These are phyloP conservation scores for Spea multiplicata DNA, from an alignment of 2,113 vertebrate genomes.

Conservation along the genomic window DNA sequence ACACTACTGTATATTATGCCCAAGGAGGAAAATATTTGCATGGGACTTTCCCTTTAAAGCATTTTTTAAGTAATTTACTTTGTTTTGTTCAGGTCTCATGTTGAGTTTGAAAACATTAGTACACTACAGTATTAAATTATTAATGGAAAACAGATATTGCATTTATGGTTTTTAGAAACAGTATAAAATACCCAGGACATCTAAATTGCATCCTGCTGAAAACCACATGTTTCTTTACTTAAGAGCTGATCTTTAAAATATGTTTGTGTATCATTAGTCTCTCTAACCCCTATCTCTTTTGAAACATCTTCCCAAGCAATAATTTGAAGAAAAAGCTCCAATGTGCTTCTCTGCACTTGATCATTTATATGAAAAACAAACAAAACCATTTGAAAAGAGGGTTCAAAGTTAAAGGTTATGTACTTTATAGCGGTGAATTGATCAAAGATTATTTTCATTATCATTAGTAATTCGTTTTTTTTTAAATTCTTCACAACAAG, in stretches of 20 bases:
- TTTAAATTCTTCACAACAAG: neutral
- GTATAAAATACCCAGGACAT: constrained; percentile 52
- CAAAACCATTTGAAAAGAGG: constrained; percentile 24
- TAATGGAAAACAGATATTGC: constrained; percentile 43
- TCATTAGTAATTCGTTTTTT: neutral
- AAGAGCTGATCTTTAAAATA: constrained; percentile 54
- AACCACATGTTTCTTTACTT: constrained; percentile 52
- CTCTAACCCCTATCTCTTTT: constrained; percentile 51
- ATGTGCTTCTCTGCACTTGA: constrained; percentile 56
- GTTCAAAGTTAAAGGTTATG: constrained; percentile 13
- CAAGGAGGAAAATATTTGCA: no score
- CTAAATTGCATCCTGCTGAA: constrained; percentile 53
- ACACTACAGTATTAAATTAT: constrained; percentile 34
- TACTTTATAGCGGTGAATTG: constrained; percentile 5
- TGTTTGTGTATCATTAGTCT: constrained; percentile 53
- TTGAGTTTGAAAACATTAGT: constrained; percentile 41
- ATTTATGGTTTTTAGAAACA: constrained; percentile 54
- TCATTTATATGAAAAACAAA: constrained; percentile 48
- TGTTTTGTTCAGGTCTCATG: constrained; percentile 20
- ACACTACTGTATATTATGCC: no score
- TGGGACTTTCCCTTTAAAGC: neutral
- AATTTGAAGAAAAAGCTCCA: constrained; percentile 60
- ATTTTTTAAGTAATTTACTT: constrained; percentile 29
- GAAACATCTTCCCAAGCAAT: constrained; percentile 50
- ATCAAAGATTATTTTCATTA: constrained; percentile 9